Evolutionary conservation across 2,797 vertebrate genomes (phyloP).

Genomic region (Chanos chanos): DNA sequence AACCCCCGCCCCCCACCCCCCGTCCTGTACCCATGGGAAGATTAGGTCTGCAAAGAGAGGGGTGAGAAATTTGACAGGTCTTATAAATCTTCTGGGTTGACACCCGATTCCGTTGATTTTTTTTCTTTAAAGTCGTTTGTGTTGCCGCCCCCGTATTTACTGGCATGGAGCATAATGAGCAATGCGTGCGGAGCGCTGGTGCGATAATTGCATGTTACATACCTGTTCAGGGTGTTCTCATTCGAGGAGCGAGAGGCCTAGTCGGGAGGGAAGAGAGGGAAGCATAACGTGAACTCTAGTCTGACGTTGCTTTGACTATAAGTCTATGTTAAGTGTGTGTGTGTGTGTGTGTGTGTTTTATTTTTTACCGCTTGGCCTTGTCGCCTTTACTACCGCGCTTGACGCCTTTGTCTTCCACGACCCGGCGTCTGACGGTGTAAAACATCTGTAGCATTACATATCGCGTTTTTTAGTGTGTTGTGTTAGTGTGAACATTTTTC

Average conservation of each 20-base stretch:
- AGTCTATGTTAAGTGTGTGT: not conserved
- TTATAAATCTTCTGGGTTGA: slow-evolving; percentile 49
- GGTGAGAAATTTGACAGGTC: slow-evolving; percentile 8
- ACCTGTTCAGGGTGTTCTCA: slow-evolving; percentile 71
- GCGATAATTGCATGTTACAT: slow-evolving; percentile 65
- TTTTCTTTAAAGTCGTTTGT: slow-evolving; percentile 54
- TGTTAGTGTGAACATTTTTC: not conserved
- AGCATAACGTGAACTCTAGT: not conserved
- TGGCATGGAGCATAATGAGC: slow-evolving; percentile 61
- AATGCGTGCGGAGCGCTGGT: slow-evolving; percentile 58
- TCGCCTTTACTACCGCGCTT: no score
- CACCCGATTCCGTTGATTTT: slow-evolving; percentile 50
- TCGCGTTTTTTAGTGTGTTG: no score
- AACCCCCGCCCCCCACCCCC: not conserved
- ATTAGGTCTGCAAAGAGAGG: not conserved
- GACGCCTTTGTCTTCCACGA: no score
- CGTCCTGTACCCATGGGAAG: not conserved
- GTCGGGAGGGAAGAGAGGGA: not conserved
- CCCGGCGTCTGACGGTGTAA: no score
- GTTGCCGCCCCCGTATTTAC: slow-evolving; percentile 52
- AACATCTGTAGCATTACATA: no score
- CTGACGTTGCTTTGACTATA: not conserved
- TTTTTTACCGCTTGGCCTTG: no score
- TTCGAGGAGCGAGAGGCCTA: slow-evolving; percentile 7
- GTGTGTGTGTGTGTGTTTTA: not conserved